Evolutionary conservation across 2,888 invertebrate species (phyloP), one percentile per base, ranked within the genome.

Genomic region (Protonemura montana): DNA sequence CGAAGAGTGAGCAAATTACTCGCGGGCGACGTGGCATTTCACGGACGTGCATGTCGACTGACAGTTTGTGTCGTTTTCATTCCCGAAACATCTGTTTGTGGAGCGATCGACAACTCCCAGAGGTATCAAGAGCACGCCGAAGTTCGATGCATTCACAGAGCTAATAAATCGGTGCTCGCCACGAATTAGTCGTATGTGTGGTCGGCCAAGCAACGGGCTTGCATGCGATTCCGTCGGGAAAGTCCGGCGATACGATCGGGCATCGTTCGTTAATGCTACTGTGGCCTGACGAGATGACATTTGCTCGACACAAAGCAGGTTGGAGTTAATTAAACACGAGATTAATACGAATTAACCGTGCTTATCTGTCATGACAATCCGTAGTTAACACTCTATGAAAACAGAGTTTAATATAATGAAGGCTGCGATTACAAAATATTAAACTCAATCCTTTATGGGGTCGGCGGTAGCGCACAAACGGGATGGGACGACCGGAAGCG

Each of bases 301-400:
- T 10, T 21, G 26, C n/a, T 42, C 41, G 25, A 1, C 25, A 83
- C 82, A 41, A 78, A 28, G n/a, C 82, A 82, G 21, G 35, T 6
- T 6, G 41, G 10, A 41, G 26, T 41, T 41, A 41, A 83, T 41
- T 30, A 83, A 41, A 83, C 29, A 26, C 30, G 42, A 21, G 42
- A 83, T 83, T 83, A 42, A 83, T 42, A 42, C 42, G 30, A 83
- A 83, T 83, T 83, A 83, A 83, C 35, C 41, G 82, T 1, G 35
- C n/a, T 83, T 25, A 83, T 83, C 82, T 41, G 35, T 78, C 82
- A 5, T 83, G 82, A 83, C 82, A 83, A 83, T 83, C 82, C 25
- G 82, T 26, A 83, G 82, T 83, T 83, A 83, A 26, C 82, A 41
- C 30, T 30, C 82, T 42, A 83, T 83, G 82, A 83, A 83, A 42